Base-by-base conservation (phyloP, 2,888 invertebrate species). In the Nudaria mundana region DNA sequence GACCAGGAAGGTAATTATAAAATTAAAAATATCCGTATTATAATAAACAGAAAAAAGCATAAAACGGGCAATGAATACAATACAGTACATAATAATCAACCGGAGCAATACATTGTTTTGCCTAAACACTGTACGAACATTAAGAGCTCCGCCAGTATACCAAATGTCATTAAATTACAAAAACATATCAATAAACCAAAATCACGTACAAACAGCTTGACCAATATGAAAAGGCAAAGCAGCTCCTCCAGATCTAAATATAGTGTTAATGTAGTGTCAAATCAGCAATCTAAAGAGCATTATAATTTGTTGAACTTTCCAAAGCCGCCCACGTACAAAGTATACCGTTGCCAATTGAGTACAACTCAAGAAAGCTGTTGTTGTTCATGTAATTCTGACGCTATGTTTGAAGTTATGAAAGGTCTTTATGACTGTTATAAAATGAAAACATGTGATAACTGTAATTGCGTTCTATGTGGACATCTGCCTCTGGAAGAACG, bases 401-500 rank as follows among this genome's bases (percentile, higher is more conserved):
- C 76, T 3, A 78, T 80, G 75, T 80, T 79, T 46, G 76, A 79
- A 53, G 79, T 79, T 5, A 78, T 79, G 79, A 80, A 79, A 54
- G 72, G 76, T 44, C 66, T 80, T 6, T 80, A 80, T 40, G 79
- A 80, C 36, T 77, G 79, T 48, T 79, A 79, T 30, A 77, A 78
- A 47, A 77, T 71, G 47, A 79, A 77, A 57, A 71, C 72, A 18
- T 37, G 35, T n/a, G 28, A 35, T 14, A 37, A 43, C 28, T 23
- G 40, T 26, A 6, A 35, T 16, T 35, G 35, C 11, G 24, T 32
- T 11, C 32, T 32, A 22, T 32, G 32, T 15, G 10, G 23, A 2
- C 32, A 32, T 24, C 7, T 32, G 10, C 32, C 32, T 11, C 15
- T 23, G 7, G 24, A 32, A 32, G 23, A 32, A 15, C 15, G 5